Base-by-base conservation (phyloP, 2,797 vertebrate genomes). In the Brachyalestes nurse region DNA sequence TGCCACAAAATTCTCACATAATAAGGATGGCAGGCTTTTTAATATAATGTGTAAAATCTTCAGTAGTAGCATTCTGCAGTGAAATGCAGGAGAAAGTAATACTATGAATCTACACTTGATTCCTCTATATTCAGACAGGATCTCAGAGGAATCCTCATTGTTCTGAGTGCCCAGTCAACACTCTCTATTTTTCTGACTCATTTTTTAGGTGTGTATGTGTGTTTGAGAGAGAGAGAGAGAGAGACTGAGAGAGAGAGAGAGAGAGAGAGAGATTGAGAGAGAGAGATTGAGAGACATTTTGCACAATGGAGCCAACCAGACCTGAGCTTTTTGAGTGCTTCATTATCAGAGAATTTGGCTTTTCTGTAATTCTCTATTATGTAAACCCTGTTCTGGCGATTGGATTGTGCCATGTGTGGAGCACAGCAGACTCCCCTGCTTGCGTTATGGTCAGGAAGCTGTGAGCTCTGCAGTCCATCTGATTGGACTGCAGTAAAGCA, bases 381-480 rank as follows among this genome's bases (percentile, higher is more conserved):
- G 86, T 77, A 85, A 86, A 78, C 23, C 60, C 51, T 78, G 60
- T 82, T 60, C 28, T 34, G 78, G 66, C 74, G 81, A 80, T 86
- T 83, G 70, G 79, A 61, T 82, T 83, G 79, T 83, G 86, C 86
- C 47, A 89, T 89, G 83, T 86, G 75, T 85, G 75, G 83, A 69
- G 62, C 45, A 28, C 67, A 62, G 74, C 75, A 77, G 83, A 85
- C 85, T 76, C 66, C 73, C 53, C 64, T 34, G 53, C 79, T 75
- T 75, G 57, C 81, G 72, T 49, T 70, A 67, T 13, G 65, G 64
- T 47, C 79, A 67, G 81, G 82, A 66, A 61, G 42, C 40, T 9
- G 69, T n/a, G 45, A 16, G 66, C 66, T 64, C 58, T 82, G 73
- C 72, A 66, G 83, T 79, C 79, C 69, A 78, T 76, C 42, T 86